phyloP scores from a whole-genome alignment of 2,113 vertebrate genomes.

The Melozone crissalis region DNA sequence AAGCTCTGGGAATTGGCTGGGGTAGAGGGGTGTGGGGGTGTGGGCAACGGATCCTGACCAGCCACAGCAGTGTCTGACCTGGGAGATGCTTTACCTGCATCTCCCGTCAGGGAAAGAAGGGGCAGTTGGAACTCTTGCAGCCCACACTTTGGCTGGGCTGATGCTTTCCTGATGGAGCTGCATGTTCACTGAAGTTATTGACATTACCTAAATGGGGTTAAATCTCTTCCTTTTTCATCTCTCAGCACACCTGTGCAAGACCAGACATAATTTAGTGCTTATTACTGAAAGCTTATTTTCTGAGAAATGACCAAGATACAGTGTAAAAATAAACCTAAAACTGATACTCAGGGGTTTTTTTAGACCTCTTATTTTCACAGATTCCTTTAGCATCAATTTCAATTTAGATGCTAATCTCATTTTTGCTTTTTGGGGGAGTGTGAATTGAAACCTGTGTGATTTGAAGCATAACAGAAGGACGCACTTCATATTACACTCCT shows the following conservation, averaged over 20 bases:
- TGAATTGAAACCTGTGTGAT: conserved; percentile 23
- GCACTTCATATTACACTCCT: background rate
- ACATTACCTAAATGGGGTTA: background rate
- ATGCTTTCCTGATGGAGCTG: background rate
- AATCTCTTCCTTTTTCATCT: background rate
- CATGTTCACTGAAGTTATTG: background rate
- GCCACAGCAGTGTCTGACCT: background rate
- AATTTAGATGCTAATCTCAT: conserved; percentile 48
- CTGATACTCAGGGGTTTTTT: background rate
- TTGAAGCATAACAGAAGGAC: conserved; percentile 20
- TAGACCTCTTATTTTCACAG: background rate
- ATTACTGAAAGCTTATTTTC: background rate
- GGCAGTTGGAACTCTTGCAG: background rate
- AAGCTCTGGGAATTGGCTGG: background rate
- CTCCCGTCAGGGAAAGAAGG: background rate
- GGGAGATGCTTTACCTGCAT: background rate
- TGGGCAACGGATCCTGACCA: background rate
- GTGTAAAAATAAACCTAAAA: background rate
- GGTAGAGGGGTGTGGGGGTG: rapidly evolving
- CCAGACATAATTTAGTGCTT: background rate
- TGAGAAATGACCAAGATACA: background rate
- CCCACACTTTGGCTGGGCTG: background rate
- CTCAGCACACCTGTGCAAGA: background rate
- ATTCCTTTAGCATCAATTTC: background rate
- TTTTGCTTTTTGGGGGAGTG: background rate